phyloP scores from a whole-genome alignment of 1,140 invertebrate genomes.

The Probaryconus sp. region DNA sequence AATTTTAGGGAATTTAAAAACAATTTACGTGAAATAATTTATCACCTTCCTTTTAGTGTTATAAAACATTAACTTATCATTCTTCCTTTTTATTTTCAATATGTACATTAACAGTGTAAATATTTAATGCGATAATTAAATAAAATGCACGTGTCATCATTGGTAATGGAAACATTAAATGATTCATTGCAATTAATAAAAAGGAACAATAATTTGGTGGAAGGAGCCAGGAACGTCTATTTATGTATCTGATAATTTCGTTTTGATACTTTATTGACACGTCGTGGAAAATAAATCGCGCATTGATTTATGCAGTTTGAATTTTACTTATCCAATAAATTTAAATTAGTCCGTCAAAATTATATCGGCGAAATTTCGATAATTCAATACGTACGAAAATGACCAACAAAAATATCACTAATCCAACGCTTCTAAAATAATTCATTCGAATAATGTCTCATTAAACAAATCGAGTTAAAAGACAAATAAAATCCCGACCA shows the following conservation, averaged over 20 bases:
- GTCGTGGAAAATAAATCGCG: slow-evolving; percentile 37
- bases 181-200: slow-evolving; percentile 40
- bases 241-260: slow-evolving; percentile 38
- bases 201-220: too few species aligned
- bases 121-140: too few species aligned
- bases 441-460: slow-evolving; percentile 35
- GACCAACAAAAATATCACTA: slow-evolving; percentile 46
- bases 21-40: too few species aligned
- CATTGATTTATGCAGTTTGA: slow-evolving; percentile 34
- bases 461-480: slow-evolving; percentile 47
- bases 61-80: too few species aligned
- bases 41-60: too few species aligned
- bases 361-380: slow-evolving; percentile 28
- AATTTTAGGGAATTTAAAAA: too few species aligned
- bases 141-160: too few species aligned
- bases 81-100: too few species aligned
- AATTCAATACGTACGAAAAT: slow-evolving; percentile 37
- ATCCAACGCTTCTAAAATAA: slow-evolving; percentile 50
- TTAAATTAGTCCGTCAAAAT: slow-evolving; percentile 50
- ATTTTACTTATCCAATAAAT: slow-evolving; percentile 48
- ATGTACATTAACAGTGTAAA: too few species aligned
- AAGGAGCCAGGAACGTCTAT: slow-evolving; percentile 12
- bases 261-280: slow-evolving; percentile 42
- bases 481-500: slow-evolving; percentile 34
- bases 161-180: too few species aligned